Percentiles rank a stretch among this genome's conserved stretches.
Conservation (phyloP, 2,797 vertebrate species). For the Karalla daura region DNA sequence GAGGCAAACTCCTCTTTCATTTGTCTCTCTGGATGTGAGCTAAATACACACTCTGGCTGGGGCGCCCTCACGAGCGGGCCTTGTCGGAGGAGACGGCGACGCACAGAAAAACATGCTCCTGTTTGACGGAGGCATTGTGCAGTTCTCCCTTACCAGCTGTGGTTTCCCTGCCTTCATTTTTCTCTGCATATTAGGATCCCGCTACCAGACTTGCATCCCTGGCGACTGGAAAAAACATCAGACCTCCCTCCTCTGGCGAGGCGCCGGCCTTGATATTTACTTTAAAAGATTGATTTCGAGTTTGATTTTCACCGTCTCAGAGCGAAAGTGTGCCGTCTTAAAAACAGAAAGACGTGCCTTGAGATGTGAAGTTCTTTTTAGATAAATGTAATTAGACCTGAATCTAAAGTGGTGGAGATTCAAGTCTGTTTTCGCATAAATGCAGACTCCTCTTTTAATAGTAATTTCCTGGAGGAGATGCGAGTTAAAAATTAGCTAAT, state of each 20-base stretch:
- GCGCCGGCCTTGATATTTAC: neutral
- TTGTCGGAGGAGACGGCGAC: slow-evolving; percentile 40
- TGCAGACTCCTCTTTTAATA: too few relatives aligned
- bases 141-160: slow-evolving; percentile 9
- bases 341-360: too few relatives aligned
- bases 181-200: neutral
- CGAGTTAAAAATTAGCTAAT: slow-evolving; percentile 31
- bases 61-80: slow-evolving; percentile 28
- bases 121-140: slow-evolving; percentile 9
- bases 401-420: neutral
- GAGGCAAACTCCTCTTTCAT: slow-evolving; percentile 67
- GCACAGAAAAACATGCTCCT: slow-evolving; percentile 36
- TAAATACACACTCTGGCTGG: slow-evolving; percentile 66
- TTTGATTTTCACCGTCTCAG: neutral
- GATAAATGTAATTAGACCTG: too few relatives aligned
- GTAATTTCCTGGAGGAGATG: slow-evolving; percentile 3
- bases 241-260: neutral
- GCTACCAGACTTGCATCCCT: neutral
- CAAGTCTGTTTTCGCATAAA: too few relatives aligned
- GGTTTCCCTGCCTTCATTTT: neutral
- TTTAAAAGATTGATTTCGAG: neutral
- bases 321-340: too few relatives aligned
- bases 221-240: neutral
- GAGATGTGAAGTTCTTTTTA: too few relatives aligned
- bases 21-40: slow-evolving; percentile 56